Evolutionary conservation across 2,113 vertebrate species (phyloP), one percentile per base, ranked within the genome.

Genomic region (Acrocephalus arundinaceus): DNA sequence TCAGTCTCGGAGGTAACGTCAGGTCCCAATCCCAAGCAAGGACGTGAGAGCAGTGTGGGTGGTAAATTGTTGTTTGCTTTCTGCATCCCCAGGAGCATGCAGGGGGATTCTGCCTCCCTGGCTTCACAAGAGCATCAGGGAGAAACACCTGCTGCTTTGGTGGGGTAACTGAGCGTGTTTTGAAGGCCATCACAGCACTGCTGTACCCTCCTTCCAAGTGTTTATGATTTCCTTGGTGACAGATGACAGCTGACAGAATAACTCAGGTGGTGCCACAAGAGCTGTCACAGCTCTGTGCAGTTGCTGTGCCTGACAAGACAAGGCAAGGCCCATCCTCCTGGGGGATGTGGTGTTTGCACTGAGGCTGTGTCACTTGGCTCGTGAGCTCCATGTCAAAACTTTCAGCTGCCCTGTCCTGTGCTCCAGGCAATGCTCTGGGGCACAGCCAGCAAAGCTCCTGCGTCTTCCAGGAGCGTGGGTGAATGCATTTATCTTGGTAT

Each of bases 1-100:
- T 33, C 76, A 65, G 11, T 31, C 75, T 85, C 58, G 27, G 57
- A 94, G 33, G 62, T 22, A 10, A 67, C 12, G 59, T 71, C 72
- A 86, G 68, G 65, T 75, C 65, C 83, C 65, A 76, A 55, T 45
- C 72, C 41, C 75, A 13, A 54, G 28, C 37, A 57, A 37, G 68
- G 80, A 46, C 2, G 25, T 43, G 48, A 81, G 45, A 90, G 76
- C 79, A 65, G 92, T n/a, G 35, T 74, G 66, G 61, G 76, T 85
- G 80, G 76, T 49, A 95, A 94, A 92, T 92, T 35, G 37, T 39
- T 89, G 41, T 92, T 90, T 89, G 13, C 12, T 86, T 85, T 85
- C 35, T 54, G 25, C 51, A 61, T 76, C 80, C 79, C 65, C 62
- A 77, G 83, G 54, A 89, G 65, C 73, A 75, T 9, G 41, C 75